Evolutionary conservation across 2,797 vertebrate genomes (phyloP), one percentile per base, ranked within the genome.

Genomic region (Pteronotus mesoamericanus): DNA sequence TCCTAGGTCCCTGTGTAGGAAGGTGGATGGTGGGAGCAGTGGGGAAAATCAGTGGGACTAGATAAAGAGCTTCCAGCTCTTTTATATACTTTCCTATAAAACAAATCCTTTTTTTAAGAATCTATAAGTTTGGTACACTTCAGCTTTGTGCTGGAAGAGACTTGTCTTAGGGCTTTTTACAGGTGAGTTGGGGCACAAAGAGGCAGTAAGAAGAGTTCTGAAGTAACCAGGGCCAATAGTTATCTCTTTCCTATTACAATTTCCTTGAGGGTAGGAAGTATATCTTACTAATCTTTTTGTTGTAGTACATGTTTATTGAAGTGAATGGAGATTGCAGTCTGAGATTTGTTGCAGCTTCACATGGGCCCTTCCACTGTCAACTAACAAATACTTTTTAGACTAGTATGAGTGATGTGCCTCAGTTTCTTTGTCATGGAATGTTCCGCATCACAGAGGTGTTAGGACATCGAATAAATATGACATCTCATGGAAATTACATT

Each of bases 201-300:
- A 34, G 32, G 37, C 42, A 80, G n/a, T 79, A 57, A 53, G 59
- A 95, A 75, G 32, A n/a, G 14, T 75, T 95, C 37, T 32, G 42
- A 90, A 82, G 39, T 61, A 96, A 21, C 68, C 57, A 91, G 61
- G 9, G 48, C 42, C 78, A 83, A 79, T 59, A 55, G 3, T 84
- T 84, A 66, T 82, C 48, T 91, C 42, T 89, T 93, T 42, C 71
- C 11, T 46, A 19, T 48, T 77, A 39, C 3, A 68, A 3, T 44
- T 44, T 91, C 59, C 77, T 88, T 86, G 26, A 86, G 55, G 32
- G 26, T 69, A 57, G 42, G 59, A 72, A 66, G 3, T 85, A 2
- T 94, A 57, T 95, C 82, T 95, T 88, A 4, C 77, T 79, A 19
- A 69, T 93, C 51, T 86, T 89, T 86, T 69, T 74, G n/a, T 94